Conservation (phyloP, 2,797 vertebrate species). For the Phalanger gymnotis region DNA sequence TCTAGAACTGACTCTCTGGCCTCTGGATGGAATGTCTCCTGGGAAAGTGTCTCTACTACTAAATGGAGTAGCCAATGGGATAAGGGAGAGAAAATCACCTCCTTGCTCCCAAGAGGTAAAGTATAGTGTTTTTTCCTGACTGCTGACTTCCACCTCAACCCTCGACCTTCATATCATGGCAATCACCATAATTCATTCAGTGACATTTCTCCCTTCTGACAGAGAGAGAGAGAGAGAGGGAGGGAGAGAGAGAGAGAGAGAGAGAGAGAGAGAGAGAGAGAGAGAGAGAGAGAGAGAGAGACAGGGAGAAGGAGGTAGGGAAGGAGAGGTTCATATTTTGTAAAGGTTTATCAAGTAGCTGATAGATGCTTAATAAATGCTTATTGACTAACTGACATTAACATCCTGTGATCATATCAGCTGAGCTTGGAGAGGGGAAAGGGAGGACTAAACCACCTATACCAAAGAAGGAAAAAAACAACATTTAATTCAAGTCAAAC, state of each 20-base stretch:
- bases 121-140: neutral
- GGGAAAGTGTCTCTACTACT: neutral
- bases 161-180: neutral
- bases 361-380: neutral
- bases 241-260: too few relatives aligned
- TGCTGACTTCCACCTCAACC: neutral
- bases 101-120: neutral
- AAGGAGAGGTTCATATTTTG: neutral
- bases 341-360: neutral
- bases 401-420: neutral
- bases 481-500: neutral
- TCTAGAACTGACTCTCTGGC: neutral
- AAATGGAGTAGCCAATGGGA: neutral
- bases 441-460: neutral
- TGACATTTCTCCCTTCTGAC: neutral
- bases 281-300: too few relatives aligned
- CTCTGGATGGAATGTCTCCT: neutral
- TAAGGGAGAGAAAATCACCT: neutral
- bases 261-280: too few relatives aligned
- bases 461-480: neutral
- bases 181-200: neutral
- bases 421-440: neutral
- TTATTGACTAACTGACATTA: neutral
- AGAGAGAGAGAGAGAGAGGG: too few relatives aligned
- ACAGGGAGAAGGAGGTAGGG: neutral